These are phyloP conservation scores for Pomatorhinus ruficollis DNA, from an alignment of 2,113 vertebrate species.

Conservation along the genomic window DNA sequence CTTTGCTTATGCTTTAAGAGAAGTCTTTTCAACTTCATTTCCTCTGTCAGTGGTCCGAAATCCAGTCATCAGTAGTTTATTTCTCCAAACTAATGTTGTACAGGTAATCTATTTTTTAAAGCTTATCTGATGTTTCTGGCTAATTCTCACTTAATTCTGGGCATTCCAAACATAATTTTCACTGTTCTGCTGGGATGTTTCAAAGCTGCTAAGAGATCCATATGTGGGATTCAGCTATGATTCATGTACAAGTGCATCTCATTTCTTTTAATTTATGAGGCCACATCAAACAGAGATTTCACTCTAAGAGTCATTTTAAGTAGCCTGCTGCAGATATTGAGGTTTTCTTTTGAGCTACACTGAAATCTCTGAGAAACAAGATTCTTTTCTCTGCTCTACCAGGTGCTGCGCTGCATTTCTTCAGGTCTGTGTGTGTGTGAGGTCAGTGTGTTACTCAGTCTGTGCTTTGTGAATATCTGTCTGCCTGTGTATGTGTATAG, in stretches of 20 bases:
- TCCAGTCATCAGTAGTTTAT: constrained; percentile 41
- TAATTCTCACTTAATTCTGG: background rate
- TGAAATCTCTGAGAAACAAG: background rate
- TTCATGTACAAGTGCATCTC: background rate
- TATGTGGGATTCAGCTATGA: background rate
- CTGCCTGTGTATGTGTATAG: background rate
- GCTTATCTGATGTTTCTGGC: background rate
- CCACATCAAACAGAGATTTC: background rate
- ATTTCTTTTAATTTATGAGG: background rate
- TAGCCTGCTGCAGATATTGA: background rate
- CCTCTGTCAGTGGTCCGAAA: constrained; percentile 51
- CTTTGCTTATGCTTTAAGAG: constrained; percentile 36
- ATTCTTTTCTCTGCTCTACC: background rate
- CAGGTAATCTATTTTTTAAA: constrained; percentile 54
- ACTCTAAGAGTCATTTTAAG: background rate
- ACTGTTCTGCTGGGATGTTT: background rate
- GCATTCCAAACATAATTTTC: background rate
- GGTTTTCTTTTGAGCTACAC: background rate
- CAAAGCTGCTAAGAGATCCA: background rate
- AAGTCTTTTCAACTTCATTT: constrained; percentile 54
- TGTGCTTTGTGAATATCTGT: background rate
- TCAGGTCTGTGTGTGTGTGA: background rate
- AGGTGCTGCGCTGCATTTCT: background rate
- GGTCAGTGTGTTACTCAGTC: fast-evolving
- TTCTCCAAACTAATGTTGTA: constrained; percentile 35